phyloP scores from a whole-genome alignment of 30 jellyfish, hydroid and myxozoan species.

The Chrysaora quinquecirrha region DNA sequence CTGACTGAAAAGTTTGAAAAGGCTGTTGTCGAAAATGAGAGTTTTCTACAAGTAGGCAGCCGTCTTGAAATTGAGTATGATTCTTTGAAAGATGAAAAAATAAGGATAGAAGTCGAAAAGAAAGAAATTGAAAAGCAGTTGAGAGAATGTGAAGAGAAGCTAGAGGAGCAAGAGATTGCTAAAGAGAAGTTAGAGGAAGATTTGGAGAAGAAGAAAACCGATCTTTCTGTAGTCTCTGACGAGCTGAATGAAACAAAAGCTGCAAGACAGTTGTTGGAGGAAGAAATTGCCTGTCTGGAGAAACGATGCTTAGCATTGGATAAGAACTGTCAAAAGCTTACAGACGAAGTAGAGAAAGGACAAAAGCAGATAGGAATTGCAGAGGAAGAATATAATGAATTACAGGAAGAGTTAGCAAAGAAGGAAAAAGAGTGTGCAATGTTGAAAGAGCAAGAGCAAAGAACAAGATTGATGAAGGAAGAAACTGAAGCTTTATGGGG shows the following conservation, averaged over 20 bases:
- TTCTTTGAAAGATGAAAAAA: conserved; percentile 22
- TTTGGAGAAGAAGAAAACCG: conserved; percentile 19
- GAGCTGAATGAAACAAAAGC: conserved; percentile 7
- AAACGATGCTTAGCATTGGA: conserved; percentile 40
- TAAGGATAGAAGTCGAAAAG: conserved; percentile 26
- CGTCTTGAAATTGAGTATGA: conserved; percentile 17
- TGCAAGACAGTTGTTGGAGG: neutral
- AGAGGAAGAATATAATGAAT: conserved; percentile 57
- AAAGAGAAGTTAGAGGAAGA: conserved; percentile 18
- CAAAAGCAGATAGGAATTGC: conserved; percentile 56
- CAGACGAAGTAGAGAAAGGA: conserved; percentile 35
- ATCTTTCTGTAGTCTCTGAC: neutral
- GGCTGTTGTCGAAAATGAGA: conserved; percentile 18
- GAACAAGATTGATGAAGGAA: conserved; percentile 43
- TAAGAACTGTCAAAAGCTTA: conserved; percentile 33
- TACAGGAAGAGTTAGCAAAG: conserved; percentile 60
- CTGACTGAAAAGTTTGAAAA: conserved; percentile 17
- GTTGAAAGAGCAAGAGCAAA: conserved; percentile 61
- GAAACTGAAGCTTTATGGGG: conserved; percentile 67
- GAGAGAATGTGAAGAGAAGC: neutral
- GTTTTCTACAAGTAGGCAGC: neutral
- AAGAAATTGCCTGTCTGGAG: conserved; percentile 14
- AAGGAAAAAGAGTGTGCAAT: conserved; percentile 63
- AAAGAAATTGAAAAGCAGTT: neutral
- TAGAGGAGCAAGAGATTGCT: neutral